A percentile compares a stretch with the other conserved stretches of the same genome.
Evolutionary conservation across 2,113 vertebrate genomes (phyloP).

Genomic region (Oceanodroma tethys): DNA sequence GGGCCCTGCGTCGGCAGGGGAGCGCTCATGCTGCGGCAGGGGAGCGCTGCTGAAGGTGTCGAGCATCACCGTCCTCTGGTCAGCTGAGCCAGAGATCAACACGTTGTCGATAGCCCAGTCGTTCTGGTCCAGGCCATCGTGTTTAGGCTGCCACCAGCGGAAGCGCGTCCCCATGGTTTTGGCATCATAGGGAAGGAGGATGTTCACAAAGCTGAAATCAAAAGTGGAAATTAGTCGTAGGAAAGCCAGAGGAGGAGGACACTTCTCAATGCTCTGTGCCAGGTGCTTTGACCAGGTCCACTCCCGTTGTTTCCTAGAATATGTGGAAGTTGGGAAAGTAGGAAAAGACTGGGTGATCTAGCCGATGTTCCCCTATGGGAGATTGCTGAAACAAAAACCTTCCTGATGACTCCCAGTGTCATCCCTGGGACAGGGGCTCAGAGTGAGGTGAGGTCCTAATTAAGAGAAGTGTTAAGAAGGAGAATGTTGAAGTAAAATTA

Average conservation of each 20-base stretch:
- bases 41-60: conserved; percentile 92
- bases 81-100: conserved; percentile 89
- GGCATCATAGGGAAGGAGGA: conserved; percentile 89
- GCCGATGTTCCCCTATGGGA: neutral
- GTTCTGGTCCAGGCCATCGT: conserved; percentile 89
- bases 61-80: conserved; percentile 86
- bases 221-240: neutral
- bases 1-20: conserved; percentile 84
- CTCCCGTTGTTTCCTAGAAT: neutral
- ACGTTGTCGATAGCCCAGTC: conserved; percentile 98
- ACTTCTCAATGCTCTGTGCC: neutral
- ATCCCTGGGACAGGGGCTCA: neutral
- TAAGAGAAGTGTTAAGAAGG: neutral
- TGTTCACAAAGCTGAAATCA: conserved; percentile 89
- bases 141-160: conserved; percentile 98
- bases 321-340: neutral
- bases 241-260: neutral
- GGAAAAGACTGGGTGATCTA: neutral
- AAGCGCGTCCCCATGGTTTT: conserved; percentile 88
- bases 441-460: neutral
- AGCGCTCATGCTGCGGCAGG: conserved; percentile 87
- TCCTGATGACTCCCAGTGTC: neutral
- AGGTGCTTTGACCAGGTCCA: neutral
- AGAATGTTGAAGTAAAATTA: neutral
- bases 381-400: neutral